Conservation (phyloP, 2,113 vertebrate genomes). For the Lophura nycthemera region DNA sequence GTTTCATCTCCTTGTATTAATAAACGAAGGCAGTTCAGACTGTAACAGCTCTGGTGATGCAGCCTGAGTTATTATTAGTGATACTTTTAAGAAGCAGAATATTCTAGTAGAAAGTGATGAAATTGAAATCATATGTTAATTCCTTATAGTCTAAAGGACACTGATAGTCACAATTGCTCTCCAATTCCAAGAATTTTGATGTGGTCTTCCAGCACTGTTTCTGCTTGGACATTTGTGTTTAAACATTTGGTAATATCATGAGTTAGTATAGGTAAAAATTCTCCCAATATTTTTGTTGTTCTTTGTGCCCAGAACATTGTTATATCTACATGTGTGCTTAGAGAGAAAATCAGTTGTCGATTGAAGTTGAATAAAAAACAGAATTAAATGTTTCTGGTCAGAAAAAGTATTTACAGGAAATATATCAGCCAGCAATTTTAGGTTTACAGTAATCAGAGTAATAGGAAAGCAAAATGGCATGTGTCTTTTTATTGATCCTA, state of each 20-base stretch:
- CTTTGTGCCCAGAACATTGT: neutral
- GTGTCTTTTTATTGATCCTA: neutral
- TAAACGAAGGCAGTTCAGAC: neutral
- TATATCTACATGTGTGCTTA: fast-evolving
- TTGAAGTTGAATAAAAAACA: neutral
- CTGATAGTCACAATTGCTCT: neutral
- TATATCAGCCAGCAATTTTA: neutral
- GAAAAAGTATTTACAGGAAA: neutral
- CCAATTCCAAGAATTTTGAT: neutral
- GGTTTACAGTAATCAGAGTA: neutral
- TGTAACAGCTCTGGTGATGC: neutral
- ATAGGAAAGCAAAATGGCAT: neutral
- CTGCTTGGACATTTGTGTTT: neutral
- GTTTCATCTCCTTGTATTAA: neutral
- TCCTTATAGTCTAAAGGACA: neutral
- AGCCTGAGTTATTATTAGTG: neutral
- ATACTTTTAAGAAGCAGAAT: neutral
- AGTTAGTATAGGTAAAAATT: neutral
- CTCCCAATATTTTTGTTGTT: neutral
- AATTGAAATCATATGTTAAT: neutral
- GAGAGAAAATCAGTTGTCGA: neutral
- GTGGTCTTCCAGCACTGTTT: fast-evolving
- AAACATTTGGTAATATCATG: neutral
- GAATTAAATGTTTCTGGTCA: neutral
- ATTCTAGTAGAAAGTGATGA: neutral